phyloP scores from a whole-genome alignment of 1,140 invertebrate species.

The Drosophila bipectinata region DNA sequence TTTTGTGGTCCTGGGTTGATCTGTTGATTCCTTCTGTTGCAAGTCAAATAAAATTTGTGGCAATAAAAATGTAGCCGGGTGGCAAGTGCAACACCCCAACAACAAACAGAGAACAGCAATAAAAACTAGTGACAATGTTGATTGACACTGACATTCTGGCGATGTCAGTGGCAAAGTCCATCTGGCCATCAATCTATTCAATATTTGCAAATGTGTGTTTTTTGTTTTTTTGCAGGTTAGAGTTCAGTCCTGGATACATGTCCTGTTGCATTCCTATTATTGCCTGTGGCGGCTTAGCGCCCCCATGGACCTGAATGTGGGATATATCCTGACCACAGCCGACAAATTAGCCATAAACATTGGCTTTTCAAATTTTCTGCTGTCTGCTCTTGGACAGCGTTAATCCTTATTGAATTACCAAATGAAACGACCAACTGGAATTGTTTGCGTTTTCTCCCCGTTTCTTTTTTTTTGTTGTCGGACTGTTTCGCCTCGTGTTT shows the following conservation, averaged over 20 bases:
- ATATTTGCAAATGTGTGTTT: slow-evolving; percentile 23
- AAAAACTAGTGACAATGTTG: slow-evolving; percentile 66
- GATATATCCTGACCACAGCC: slow-evolving; percentile 26
- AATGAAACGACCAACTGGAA: slow-evolving; percentile 22
- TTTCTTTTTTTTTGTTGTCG: slow-evolving; percentile 5
- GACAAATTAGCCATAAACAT: slow-evolving; percentile 65
- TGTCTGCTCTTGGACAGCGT: slow-evolving; percentile 15
- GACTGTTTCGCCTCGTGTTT: slow-evolving; percentile 36
- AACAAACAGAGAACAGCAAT: slow-evolving; percentile 34
- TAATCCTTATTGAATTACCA: slow-evolving; percentile 50
- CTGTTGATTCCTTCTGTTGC: slow-evolving; percentile 43
- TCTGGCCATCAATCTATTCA: slow-evolving; percentile 10
- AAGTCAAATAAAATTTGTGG: slow-evolving; percentile 67
- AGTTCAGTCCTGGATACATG: slow-evolving; percentile 23
- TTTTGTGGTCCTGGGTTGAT: slow-evolving; percentile 33
- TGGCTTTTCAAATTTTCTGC: slow-evolving; percentile 32
- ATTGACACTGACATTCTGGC: slow-evolving; percentile 77
- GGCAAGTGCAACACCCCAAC: slow-evolving; percentile 28
- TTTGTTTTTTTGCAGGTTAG: neutral
- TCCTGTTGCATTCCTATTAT: slow-evolving; percentile 41
- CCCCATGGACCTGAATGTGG: slow-evolving; percentile 32
- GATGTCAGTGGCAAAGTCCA: slow-evolving; percentile 52
- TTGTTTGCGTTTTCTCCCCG: slow-evolving; percentile 26
- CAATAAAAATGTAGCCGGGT: slow-evolving; percentile 73
- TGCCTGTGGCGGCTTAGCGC: slow-evolving; percentile 38